phyloP scores from a whole-genome alignment of 2,888 invertebrate genomes.

The Adineta ricciae region DNA sequence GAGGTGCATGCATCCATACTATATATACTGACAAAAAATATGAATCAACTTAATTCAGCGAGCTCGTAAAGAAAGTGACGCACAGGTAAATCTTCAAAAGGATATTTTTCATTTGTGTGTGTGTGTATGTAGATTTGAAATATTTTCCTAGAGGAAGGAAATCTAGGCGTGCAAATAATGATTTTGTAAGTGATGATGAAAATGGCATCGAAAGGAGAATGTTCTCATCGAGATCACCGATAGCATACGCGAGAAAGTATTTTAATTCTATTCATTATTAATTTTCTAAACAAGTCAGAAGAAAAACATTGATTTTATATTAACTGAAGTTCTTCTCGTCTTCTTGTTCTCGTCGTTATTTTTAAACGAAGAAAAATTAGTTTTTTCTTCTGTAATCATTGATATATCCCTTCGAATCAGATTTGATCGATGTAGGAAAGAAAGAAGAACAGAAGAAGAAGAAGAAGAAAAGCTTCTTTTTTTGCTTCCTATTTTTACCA shows the following conservation, averaged over 20 bases:
- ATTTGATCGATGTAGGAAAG: not conserved
- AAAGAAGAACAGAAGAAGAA: not conserved
- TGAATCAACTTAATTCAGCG: not conserved
- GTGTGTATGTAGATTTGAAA: not conserved
- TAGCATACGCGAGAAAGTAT: not conserved
- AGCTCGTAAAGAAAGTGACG: not conserved
- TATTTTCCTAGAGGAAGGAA: not conserved
- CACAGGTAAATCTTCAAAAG: not conserved
- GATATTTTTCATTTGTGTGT: not conserved
- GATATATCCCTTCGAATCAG: not conserved
- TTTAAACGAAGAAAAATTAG: not conserved
- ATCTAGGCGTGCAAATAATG: not conserved
- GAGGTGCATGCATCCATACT: not conserved
- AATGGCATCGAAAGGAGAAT: not conserved
- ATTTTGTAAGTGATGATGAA: not conserved
- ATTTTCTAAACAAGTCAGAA: not conserved
- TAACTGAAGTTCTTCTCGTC: not conserved
- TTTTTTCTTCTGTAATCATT: not conserved
- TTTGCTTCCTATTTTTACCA: not conserved
- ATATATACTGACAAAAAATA: not conserved
- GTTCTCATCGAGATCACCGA: too few relatives aligned
- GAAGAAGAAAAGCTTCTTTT: not conserved
- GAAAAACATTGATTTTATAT: not conserved
- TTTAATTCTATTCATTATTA: not conserved
- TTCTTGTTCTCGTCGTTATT: not conserved